These are phyloP conservation scores for Salmo trutta DNA, from an alignment of 2,797 vertebrate genomes.

Conservation along the genomic window DNA sequence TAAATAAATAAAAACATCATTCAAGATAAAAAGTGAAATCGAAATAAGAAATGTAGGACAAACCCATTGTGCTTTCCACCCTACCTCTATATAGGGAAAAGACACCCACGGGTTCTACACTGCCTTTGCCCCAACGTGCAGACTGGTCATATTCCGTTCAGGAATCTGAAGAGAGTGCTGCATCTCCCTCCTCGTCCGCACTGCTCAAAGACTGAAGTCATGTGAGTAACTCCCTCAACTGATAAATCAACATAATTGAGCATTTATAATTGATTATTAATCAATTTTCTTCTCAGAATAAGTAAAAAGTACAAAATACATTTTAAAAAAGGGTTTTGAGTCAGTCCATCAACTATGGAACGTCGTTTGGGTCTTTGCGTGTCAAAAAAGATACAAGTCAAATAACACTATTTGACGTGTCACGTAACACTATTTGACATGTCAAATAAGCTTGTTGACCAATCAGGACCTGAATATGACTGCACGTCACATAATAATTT, in stretches of 20 bases:
- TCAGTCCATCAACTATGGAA: no score
- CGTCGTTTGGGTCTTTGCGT: no score
- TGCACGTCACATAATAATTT: no score
- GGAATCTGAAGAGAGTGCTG: rapidly evolving
- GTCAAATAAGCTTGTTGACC: no score
- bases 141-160: rapidly evolving
- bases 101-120: neutral
- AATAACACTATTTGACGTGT: no score
- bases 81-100: neutral
- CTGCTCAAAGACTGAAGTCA: conserved; percentile 54
- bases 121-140: conserved; percentile 1
- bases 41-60: neutral
- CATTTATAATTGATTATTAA: neutral
- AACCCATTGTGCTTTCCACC: neutral
- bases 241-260: neutral
- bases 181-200: conserved; percentile 1
- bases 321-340: no score
- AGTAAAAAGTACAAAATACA: no score
- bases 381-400: no score
- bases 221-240: conserved; percentile 51
- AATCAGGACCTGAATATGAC: no score
- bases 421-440: no score
- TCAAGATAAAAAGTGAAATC: neutral
- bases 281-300: no score
- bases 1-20: neutral